These are phyloP conservation scores for Folsomia manolachei DNA, from an alignment of 2,888 invertebrate genomes.

Conservation along the genomic window DNA sequence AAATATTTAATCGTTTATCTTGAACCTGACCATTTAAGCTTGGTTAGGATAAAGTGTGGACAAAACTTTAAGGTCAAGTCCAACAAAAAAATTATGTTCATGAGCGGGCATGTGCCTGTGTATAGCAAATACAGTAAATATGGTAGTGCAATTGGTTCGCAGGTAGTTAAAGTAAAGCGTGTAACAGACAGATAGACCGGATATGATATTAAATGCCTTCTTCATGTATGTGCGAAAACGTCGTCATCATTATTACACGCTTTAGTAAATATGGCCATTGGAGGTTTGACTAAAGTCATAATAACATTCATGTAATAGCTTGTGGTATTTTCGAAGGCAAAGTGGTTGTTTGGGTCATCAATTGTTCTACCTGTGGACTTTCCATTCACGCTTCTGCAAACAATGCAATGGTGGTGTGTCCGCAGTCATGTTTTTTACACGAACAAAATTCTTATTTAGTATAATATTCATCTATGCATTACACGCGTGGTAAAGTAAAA, in stretches of 20 bases:
- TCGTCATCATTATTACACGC: not conserved
- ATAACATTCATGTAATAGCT: not conserved
- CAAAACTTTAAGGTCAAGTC: slow-evolving; percentile 16
- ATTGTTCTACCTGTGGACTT: no score
- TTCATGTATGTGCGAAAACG: not conserved
- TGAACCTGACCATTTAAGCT: slow-evolving; percentile 18
- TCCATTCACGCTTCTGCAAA: no score
- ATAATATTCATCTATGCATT: no score
- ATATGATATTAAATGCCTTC: not conserved
- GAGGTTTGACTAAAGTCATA: not conserved
- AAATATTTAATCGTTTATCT: slow-evolving; percentile 6
- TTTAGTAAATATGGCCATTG: no score
- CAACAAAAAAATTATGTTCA: slow-evolving; percentile 10
- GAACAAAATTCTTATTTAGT: no score
- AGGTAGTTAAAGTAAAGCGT: not conserved
- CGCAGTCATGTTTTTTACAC: no score
- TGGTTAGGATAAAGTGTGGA: not conserved
- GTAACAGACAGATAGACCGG: slow-evolving; percentile 9
- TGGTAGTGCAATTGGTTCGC: not conserved
- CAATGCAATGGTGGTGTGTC: no score
- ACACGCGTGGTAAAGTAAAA: no score
- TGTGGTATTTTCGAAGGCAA: not conserved
- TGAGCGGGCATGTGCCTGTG: not conserved
- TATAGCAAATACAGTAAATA: no score
- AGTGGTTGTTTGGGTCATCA: no score